Conservation (phyloP, 2,113 vertebrate species). For the Rhadina sibilatrix region DNA sequence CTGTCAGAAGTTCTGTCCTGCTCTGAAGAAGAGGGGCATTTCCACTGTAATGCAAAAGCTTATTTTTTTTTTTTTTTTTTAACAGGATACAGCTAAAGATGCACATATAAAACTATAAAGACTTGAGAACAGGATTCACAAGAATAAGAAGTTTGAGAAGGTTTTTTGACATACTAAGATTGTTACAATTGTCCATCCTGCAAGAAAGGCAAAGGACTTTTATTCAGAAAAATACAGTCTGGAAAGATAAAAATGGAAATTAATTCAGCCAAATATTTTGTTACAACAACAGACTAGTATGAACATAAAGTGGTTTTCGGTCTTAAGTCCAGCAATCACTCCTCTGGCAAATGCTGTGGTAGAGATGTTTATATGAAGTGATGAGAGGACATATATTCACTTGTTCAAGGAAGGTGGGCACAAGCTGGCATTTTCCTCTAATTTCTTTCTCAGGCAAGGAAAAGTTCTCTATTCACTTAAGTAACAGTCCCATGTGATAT, state of each 20-base stretch:
- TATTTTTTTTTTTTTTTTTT: not conserved
- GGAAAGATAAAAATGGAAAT: not conserved
- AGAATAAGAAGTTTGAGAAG: not conserved
- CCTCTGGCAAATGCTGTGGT: not conserved
- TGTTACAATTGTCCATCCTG: not conserved
- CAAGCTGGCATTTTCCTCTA: not conserved
- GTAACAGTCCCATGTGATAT: rapidly evolving
- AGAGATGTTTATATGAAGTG: rapidly evolving
- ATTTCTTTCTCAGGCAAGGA: not conserved
- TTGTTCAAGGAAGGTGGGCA: not conserved
- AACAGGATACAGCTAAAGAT: not conserved
- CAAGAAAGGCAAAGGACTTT: constrained; percentile 12
- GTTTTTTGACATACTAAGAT: not conserved
- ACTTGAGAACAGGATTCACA: not conserved
- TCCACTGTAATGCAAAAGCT: not conserved
- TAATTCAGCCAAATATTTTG: not conserved
- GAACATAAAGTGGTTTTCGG: not conserved
- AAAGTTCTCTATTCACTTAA: not conserved
- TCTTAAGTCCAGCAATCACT: not conserved
- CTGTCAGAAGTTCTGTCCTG: not conserved
- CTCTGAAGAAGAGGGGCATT: not conserved
- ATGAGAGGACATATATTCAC: rapidly evolving
- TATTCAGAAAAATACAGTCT: constrained; percentile 8
- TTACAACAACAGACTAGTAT: not conserved
- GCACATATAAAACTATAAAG: not conserved